Conservation (phyloP, 2,888 invertebrate species). For the Polyommatus icarus region DNA sequence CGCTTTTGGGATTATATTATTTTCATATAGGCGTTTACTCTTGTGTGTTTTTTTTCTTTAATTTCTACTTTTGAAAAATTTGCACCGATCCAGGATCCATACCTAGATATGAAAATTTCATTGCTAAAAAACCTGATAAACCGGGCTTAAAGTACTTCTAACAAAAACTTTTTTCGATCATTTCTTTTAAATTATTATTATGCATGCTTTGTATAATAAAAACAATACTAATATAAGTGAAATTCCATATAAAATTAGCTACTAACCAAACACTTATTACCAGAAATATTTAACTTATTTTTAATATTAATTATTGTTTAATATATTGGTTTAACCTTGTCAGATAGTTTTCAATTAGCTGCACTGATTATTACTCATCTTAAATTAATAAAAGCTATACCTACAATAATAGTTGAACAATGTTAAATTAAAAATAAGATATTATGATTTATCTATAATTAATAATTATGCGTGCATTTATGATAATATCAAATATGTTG, state of each 20-base stretch:
- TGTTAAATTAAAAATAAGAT: conserved; percentile 1
- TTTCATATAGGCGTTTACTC: not conserved
- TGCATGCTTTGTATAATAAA: no score
- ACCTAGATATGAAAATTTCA: not conserved
- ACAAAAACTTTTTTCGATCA: no score
- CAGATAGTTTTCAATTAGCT: not conserved
- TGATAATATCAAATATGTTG: not conserved
- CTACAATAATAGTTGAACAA: not conserved
- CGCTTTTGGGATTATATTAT: not conserved
- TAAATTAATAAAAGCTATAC: not conserved
- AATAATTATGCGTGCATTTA: not conserved
- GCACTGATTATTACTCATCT: conserved; percentile 5
- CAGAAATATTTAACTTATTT: no score
- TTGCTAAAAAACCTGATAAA: not conserved
- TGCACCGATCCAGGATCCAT: not conserved
- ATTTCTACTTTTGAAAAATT: not conserved
- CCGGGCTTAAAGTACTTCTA: no score
- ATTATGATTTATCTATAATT: not conserved
- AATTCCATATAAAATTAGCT: no score
- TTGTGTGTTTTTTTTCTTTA: not conserved
- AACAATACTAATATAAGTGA: no score
- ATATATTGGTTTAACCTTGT: not conserved
- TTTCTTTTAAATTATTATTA: no score
- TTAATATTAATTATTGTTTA: not conserved
- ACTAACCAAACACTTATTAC: no score